Conservation (phyloP, 2,113 vertebrate genomes). For the Prietella phreatophila region DNA sequence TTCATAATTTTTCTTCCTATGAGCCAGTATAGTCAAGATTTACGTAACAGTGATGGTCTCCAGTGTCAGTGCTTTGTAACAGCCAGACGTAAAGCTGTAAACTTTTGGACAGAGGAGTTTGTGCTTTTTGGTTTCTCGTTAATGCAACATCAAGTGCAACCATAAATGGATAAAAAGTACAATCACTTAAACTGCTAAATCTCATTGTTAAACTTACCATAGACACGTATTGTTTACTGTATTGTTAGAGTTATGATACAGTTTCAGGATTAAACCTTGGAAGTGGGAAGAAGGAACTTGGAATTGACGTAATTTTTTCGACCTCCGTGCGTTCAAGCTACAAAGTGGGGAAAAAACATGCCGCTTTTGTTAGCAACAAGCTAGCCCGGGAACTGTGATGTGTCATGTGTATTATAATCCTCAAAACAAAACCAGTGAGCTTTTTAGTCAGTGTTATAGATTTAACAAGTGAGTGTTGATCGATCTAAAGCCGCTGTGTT, state of each 20-base stretch:
- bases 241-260: neutral
- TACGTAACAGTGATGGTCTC: no score
- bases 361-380: neutral
- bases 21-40: neutral
- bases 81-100: no score
- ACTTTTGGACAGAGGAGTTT: neutral
- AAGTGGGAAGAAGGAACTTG: neutral
- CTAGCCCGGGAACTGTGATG: neutral
- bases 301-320: neutral
- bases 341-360: neutral
- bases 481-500: neutral
- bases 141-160: neutral
- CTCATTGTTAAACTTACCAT: neutral
- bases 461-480: neutral
- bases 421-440: neutral
- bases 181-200: neutral
- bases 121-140: neutral
- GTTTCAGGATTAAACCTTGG: neutral
- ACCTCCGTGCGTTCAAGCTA: no score
- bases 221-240: neutral
- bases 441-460: neutral
- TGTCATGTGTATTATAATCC: neutral
- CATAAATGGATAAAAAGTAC: neutral
- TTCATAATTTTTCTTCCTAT: no score
- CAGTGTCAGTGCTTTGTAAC: no score